A percentile compares a stretch with the other conserved stretches of the same genome.
These are phyloP conservation scores for Hozukius guyotensis DNA, from an alignment of 2,797 vertebrate species.

Conservation along the genomic window DNA sequence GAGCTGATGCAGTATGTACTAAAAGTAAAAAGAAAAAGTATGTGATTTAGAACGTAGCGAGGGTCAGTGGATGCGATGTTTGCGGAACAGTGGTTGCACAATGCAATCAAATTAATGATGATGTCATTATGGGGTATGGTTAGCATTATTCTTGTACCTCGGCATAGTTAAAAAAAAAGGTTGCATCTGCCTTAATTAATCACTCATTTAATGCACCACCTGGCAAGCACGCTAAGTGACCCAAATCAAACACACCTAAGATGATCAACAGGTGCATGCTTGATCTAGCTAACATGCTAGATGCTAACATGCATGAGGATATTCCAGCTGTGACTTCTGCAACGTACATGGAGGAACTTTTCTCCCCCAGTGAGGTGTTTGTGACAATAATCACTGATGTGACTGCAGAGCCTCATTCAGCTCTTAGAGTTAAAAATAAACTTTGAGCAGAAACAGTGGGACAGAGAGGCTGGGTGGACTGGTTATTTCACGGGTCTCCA, in stretches of 20 bases:
- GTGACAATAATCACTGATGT: background rate
- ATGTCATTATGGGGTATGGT: background rate
- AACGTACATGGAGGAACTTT: background rate
- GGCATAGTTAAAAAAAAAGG: background rate
- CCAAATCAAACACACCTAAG: background rate
- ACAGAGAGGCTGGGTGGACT: background rate
- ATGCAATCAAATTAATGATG: background rate
- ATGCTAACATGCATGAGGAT: too few species aligned
- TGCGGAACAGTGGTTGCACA: background rate
- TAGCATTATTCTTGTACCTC: background rate
- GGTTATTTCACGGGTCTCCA: background rate
- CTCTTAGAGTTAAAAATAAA: background rate
- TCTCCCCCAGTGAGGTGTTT: background rate
- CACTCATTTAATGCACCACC: background rate
- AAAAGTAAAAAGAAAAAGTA: too few species aligned
- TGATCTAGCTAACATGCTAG: too few species aligned
- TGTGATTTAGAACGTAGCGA: background rate
- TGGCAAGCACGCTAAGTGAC: background rate
- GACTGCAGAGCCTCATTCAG: background rate
- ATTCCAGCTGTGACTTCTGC: too few species aligned
- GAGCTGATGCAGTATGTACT: too few species aligned
- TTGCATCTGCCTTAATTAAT: background rate
- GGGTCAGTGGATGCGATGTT: background rate
- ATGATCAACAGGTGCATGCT: background rate
- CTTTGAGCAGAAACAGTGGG: background rate